These are phyloP conservation scores for Hofmannophila pseudospretella DNA, from an alignment of 2,888 invertebrate species.

Conservation along the genomic window DNA sequence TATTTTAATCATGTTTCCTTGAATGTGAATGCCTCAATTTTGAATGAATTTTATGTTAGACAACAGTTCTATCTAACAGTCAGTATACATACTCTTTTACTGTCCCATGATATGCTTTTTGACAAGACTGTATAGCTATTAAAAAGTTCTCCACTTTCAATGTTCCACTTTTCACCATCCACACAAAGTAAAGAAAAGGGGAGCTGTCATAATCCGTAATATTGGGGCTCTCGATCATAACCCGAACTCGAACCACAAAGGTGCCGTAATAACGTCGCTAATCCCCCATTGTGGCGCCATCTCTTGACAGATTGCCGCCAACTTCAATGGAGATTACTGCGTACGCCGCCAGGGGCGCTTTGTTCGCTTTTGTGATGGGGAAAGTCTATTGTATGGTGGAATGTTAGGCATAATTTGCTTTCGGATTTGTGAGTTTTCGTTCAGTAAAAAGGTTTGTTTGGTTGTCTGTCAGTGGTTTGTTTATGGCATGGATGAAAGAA, in stretches of 20 bases:
- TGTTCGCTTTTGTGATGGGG: slow-evolving; percentile 55
- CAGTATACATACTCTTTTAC: too few relatives aligned
- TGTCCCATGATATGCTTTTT: too few relatives aligned
- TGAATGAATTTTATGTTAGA: too few relatives aligned
- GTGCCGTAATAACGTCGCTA: slow-evolving; percentile 72
- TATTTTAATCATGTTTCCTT: too few relatives aligned
- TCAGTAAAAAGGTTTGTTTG: too few relatives aligned
- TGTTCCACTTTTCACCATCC: slow-evolving; percentile 1
- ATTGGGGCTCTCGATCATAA: slow-evolving; percentile 71
- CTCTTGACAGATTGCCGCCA: slow-evolving; percentile 71
- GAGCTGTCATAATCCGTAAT: slow-evolving; percentile 72
- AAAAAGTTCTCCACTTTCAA: too few relatives aligned
- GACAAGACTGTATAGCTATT: too few relatives aligned
- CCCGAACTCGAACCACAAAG: slow-evolving; percentile 57
- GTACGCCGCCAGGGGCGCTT: slow-evolving; percentile 53
- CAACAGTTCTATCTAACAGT: too few relatives aligned
- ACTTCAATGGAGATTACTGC: slow-evolving; percentile 63
- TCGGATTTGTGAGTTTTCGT: slow-evolving; percentile 38
- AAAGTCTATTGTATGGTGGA: slow-evolving; percentile 50
- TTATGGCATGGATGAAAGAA: too few relatives aligned
- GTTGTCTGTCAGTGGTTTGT: too few relatives aligned
- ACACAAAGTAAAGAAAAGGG: slow-evolving; percentile 40
- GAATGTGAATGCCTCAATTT: too few relatives aligned
- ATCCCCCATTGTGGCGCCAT: slow-evolving; percentile 74
- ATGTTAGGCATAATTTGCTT: slow-evolving; percentile 50